A percentile compares a stretch with the other conserved stretches of the same genome.
phyloP scores from a whole-genome alignment of 2,888 invertebrate species.

The Dasypolia templi region DNA sequence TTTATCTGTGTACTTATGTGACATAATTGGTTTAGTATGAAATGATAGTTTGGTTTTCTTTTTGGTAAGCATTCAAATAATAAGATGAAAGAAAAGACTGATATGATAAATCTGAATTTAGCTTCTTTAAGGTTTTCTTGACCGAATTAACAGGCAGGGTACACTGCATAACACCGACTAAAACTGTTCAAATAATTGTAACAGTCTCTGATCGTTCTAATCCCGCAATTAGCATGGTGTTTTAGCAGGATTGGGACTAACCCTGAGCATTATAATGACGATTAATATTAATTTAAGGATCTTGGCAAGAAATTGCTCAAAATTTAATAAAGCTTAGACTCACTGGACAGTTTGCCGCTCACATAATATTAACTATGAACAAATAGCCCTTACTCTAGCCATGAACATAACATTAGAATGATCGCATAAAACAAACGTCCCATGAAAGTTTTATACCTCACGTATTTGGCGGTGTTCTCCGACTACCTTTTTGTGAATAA shows the following conservation, averaged over 20 bases:
- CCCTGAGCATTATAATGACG: neutral
- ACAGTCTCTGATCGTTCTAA: neutral
- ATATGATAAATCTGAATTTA: neutral
- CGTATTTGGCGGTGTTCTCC: conserved; percentile 59
- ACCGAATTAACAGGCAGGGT: neutral
- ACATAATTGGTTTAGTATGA: neutral
- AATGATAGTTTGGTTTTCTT: neutral
- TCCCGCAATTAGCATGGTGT: neutral
- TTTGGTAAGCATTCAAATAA: neutral
- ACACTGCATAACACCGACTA: neutral
- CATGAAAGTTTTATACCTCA: conserved; percentile 61
- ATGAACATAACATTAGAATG: conserved; percentile 8
- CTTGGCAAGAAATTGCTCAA: neutral
- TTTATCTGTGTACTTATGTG: neutral
- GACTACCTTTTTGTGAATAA: conserved; percentile 64
- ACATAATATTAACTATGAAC: neutral
- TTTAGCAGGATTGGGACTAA: too few species aligned
- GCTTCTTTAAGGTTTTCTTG: neutral
- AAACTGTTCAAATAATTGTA: neutral
- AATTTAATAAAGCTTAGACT: neutral
- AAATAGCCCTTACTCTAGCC: neutral
- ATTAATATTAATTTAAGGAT: conserved; percentile 2
- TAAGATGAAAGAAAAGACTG: neutral
- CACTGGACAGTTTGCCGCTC: neutral
- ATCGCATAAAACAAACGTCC: conserved; percentile 35